These are phyloP conservation scores for Podiceps cristatus DNA, from an alignment of 2,113 vertebrate species.

Conservation along the genomic window DNA sequence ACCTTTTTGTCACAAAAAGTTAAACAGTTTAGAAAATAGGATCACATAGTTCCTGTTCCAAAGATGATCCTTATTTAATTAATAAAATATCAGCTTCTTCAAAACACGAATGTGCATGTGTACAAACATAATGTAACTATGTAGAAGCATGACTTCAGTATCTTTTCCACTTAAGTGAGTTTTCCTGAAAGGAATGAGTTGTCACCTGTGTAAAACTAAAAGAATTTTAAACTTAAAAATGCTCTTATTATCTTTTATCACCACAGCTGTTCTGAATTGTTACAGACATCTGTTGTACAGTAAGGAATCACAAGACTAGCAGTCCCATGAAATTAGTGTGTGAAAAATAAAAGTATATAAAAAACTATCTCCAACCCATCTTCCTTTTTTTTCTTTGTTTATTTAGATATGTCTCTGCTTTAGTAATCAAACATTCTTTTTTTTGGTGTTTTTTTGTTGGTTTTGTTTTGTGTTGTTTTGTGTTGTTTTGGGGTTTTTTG, in stretches of 20 bases:
- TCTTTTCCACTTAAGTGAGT: background rate
- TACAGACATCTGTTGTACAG: background rate
- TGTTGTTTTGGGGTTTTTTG: no score
- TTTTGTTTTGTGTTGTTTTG: no score
- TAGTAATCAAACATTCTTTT: no score
- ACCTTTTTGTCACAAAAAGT: background rate
- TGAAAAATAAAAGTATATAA: background rate
- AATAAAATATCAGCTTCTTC: background rate
- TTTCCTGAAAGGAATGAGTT: background rate
- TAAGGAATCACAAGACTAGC: background rate
- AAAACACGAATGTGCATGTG: rapidly evolving
- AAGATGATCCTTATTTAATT: background rate
- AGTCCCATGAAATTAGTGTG: background rate
- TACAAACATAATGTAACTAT: background rate
- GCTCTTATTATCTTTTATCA: background rate
- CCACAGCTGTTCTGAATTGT: background rate
- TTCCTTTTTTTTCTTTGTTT: background rate
- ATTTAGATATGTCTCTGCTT: background rate
- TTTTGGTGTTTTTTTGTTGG: background rate
- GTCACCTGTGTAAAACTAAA: background rate
- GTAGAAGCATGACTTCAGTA: background rate
- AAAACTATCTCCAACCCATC: background rate
- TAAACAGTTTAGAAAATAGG: background rate
- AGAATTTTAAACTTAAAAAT: background rate
- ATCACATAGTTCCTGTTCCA: background rate